Evolutionary conservation across 2,888 invertebrate genomes (phyloP).

Genomic region (Nymphalis urticae): DNA sequence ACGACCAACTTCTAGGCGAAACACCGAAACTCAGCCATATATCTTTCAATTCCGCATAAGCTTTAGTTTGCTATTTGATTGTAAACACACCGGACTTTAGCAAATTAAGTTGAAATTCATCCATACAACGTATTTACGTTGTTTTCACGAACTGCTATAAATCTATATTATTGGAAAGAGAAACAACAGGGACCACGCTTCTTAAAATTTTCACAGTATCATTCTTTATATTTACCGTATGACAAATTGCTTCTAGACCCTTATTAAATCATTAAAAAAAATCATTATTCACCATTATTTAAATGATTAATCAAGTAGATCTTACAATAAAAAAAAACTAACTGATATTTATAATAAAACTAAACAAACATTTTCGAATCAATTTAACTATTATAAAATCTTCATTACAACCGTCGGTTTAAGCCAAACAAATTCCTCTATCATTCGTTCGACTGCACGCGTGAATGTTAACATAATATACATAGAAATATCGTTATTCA

Average conservation of each 20-base stretch:
- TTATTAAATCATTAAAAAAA: constrained; percentile 6
- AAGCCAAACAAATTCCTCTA: constrained; percentile 25
- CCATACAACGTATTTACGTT: constrained; percentile 37
- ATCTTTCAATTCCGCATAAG: constrained; percentile 59
- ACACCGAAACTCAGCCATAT: constrained; percentile 75
- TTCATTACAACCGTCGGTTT: constrained; percentile 32
- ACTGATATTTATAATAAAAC: neutral
- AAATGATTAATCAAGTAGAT: neutral
- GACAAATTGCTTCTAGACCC: constrained; percentile 12
- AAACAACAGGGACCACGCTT: constrained; percentile 13
- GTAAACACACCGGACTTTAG: constrained; percentile 41
- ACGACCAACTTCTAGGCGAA: constrained; percentile 64
- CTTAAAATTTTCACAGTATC: constrained; percentile 7
- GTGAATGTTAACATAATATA: constrained; percentile 8
- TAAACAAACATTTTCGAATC: neutral
- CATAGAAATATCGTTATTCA: neutral
- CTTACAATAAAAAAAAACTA: neutral
- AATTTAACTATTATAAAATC: constrained; percentile 15
- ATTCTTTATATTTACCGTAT: constrained; percentile 16
- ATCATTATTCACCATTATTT: constrained; percentile 15
- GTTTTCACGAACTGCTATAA: constrained; percentile 33
- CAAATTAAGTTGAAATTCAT: constrained; percentile 41
- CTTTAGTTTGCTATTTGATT: constrained; percentile 55
- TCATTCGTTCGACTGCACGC: constrained; percentile 13
- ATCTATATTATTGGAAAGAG: constrained; percentile 30